Evolutionary conservation across 2,113 vertebrate genomes (phyloP), one percentile per base, ranked within the genome.

Genomic region (Chamaea fasciata): DNA sequence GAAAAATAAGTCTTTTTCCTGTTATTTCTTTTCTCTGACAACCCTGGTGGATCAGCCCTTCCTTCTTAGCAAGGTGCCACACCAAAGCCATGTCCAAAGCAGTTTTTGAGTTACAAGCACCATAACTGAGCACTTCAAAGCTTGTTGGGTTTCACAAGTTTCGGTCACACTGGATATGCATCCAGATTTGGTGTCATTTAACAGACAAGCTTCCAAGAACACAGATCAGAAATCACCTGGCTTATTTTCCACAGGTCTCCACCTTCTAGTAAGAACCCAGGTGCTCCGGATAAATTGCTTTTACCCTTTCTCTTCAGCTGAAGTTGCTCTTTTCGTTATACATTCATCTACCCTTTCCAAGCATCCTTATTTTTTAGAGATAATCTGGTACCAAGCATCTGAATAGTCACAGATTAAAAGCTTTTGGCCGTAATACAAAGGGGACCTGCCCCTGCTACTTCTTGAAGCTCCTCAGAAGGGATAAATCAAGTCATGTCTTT

Each of bases 131-230:
- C 50, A 49, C 47, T 79, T 69, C 77, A 82, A 69, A 65, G 39
- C 9, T 67, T 10, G 4, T 11, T 52, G 5, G 0, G 33, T 69
- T 19, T 65, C 39, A 31, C 70, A 74, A 33, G 6, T 73, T 65
- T 41, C 0, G 0, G 31, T 63, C 24, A 80, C 3, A 0, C 13
- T 15, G 18, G 28, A 37, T n/a, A 15, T 19, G 20, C 31, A 30
- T 28, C 28, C n/a, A 87, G 24, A 65, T 30, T 14, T 57, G 42
- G 26, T 33, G 15, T 6, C 41, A 56, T 18, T 80, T 37, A 56
- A 62, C 12, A 53, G 52, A 67, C 55, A 15, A 67, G 33, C 57
- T 91, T 60, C 41, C 60, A 75, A 55, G 31, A 82, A 74, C 47
- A 67, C 0, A 0, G 4, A 63, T 37, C 47, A 86, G 53, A 88